Percentiles rank a stretch among this genome's conserved stretches.
These are phyloP conservation scores for Erebia ligea DNA, from an alignment of 2,888 invertebrate genomes.

Conservation along the genomic window DNA sequence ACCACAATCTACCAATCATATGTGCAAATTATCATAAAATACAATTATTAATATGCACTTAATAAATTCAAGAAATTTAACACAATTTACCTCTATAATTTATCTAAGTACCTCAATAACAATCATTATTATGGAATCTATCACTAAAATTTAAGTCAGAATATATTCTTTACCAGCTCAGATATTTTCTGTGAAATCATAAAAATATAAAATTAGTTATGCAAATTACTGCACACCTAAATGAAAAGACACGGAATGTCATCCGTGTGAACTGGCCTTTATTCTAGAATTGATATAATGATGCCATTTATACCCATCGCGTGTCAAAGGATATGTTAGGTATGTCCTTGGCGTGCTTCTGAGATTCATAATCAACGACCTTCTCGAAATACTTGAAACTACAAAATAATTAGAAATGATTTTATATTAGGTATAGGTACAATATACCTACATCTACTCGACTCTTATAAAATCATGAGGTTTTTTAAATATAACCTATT, in stretches of 20 bases:
- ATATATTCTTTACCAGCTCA: too few species aligned
- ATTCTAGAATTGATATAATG: conserved; percentile 27
- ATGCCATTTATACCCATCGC: conserved; percentile 29
- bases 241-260: neutral
- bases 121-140: too few species aligned
- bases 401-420: neutral
- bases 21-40: too few species aligned
- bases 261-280: conserved; percentile 14
- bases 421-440: neutral
- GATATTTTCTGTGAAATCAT: neutral
- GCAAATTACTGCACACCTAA: neutral
- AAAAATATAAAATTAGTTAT: neutral
- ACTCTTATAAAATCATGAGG: too few species aligned
- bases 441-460: neutral
- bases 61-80: too few species aligned
- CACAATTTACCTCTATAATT: too few species aligned
- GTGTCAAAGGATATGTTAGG: conserved; percentile 26
- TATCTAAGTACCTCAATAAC: too few species aligned
- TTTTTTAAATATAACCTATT: neutral
- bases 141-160: too few species aligned
- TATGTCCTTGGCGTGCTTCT: conserved; percentile 29
- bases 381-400: conserved; percentile 8
- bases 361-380: conserved; percentile 20
- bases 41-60: too few species aligned
- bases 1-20: too few species aligned